phyloP scores from a whole-genome alignment of 2,888 invertebrate species.

The Andrena hattorfiana region DNA sequence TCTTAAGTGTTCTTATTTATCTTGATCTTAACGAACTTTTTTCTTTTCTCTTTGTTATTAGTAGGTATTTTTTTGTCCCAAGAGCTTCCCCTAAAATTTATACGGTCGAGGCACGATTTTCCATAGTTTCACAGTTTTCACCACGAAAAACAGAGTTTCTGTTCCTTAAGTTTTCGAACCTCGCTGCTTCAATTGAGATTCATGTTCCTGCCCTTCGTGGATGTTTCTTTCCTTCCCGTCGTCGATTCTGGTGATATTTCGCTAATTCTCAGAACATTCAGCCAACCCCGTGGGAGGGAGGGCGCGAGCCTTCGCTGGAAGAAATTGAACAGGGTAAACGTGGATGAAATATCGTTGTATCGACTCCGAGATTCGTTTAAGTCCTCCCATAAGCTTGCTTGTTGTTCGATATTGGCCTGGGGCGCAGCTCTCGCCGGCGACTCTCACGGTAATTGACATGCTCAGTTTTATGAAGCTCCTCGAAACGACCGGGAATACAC shows the following conservation, averaged over 20 bases:
- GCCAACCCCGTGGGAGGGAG: background rate
- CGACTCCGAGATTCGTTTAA: conserved; percentile 33
- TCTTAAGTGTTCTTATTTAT: no score
- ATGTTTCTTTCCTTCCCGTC: no score
- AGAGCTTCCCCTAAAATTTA: no score
- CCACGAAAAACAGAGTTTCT: no score
- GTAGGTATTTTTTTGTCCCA: no score
- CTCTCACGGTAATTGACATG: conserved; percentile 51
- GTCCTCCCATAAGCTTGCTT: conserved; percentile 36
- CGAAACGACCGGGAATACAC: conserved; percentile 25
- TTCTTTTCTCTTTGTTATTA: no score
- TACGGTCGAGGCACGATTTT: no score
- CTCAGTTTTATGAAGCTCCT: conserved; percentile 46
- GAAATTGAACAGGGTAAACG: conserved; percentile 8
- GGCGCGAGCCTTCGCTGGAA: background rate
- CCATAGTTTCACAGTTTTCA: no score
- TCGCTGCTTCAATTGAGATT: no score
- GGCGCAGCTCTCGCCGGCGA: conserved; percentile 14
- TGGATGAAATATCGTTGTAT: conserved; percentile 54
- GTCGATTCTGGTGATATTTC: background rate
- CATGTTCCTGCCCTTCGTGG: no score
- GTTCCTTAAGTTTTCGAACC: no score
- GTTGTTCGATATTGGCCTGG: conserved; percentile 12
- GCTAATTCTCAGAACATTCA: conserved; percentile 33
- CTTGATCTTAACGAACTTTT: no score